Base-by-base conservation (phyloP, 1,140 invertebrate genomes). In the Linepithema humile region DNA sequence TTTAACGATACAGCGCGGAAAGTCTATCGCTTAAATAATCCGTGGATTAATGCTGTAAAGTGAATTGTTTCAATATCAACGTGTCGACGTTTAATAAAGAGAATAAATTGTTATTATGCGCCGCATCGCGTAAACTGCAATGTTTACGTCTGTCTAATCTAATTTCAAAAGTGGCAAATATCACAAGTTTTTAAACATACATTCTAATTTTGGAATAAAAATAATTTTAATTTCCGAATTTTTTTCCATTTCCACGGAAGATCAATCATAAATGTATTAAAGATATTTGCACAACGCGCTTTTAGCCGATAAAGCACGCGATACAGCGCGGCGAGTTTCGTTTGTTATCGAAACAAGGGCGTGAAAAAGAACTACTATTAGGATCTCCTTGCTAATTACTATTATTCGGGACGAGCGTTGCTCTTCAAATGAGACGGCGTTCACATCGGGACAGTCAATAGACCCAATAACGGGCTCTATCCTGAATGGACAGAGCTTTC, bases 401-500 rank as follows among this genome's bases (percentile, higher is more conserved):
- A 43, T 69, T 53, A 70, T 55, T 23, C 38, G 48, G 32, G 23
- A 80, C 35, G 48, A 55, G 48, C 75, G 32, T 23, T 40, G 15
- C 35, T 69, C 64, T 29, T 23, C n/a, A 48, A n/a, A 69, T 55
- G 62, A 53, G 45, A 40, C 64, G 48, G 1, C 48, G 75, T 57
- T 69, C 75, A 55, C 64, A 43, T 80, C 70, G 64, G 35, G 75
- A 83, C 57, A 72, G 70, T 40, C 57, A 82, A 45, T 73, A 64
- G 55, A 64, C 65, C 82, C 70, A 70, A 59, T 43, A 72, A 59
- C 73, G 43, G 23, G 23, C 38, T 32, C 59, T 65, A 20, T 38
- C 35, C 74, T 70, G 62, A 65, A 60, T 55, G 86, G 57, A 74
- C 70, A 74, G 83, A 62, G 86, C 69, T 88, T 69, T 88, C 87